Conservation (phyloP, 1,140 invertebrate genomes). For the Bacillus rossius region DNA sequence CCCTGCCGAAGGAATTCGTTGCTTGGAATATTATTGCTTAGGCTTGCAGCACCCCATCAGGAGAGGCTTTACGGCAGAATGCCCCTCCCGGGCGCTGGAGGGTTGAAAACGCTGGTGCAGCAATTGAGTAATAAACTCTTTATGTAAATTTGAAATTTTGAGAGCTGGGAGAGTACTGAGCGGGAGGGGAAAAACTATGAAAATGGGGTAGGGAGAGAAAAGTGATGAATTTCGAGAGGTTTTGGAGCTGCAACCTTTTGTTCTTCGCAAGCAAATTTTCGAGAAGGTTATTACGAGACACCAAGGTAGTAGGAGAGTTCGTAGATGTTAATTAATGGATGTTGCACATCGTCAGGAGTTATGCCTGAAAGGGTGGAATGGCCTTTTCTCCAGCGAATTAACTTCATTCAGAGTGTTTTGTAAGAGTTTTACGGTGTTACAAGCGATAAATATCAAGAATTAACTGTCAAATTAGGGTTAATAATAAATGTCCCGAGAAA, state of each 20-base stretch:
- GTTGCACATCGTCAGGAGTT: background rate
- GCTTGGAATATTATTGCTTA: conserved; percentile 5
- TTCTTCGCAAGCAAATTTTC: too few species aligned
- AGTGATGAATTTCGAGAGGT: background rate
- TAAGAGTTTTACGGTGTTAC: too few species aligned
- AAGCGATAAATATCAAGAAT: too few species aligned
- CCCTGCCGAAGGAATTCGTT: background rate
- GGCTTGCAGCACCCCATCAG: background rate
- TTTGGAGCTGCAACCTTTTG: background rate
- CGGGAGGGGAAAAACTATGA: background rate
- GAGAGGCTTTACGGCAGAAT: background rate
- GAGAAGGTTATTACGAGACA: background rate
- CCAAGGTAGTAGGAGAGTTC: background rate
- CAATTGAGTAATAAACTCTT: conserved; percentile 14
- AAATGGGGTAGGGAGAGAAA: background rate
- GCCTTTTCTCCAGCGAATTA: too few species aligned
- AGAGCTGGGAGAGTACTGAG: background rate
- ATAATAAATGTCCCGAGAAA: too few species aligned
- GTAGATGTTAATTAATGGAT: background rate
- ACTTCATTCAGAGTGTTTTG: too few species aligned
- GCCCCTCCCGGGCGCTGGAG: background rate
- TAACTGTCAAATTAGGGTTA: too few species aligned
- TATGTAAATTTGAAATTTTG: conserved; percentile 11
- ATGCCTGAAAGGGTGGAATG: too few species aligned
- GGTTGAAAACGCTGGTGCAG: background rate